phyloP scores from a whole-genome alignment of 2,888 invertebrate genomes.

The Phlogophora meticulosa region DNA sequence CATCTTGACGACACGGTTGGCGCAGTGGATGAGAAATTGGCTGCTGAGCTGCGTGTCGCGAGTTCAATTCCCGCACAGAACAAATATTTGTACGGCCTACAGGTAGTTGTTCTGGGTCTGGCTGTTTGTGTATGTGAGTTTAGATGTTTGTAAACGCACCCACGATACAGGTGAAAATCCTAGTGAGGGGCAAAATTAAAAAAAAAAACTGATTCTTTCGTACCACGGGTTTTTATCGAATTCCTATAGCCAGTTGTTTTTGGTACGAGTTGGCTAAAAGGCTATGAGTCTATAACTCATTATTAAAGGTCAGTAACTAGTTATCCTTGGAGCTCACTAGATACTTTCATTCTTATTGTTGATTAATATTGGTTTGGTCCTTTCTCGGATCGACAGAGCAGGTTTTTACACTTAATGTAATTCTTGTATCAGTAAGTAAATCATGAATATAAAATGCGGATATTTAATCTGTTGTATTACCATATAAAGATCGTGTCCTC shows the following conservation, averaged over 20 bases:
- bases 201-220: too few relatives aligned
- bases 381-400: slow-evolving; percentile 13
- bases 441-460: slow-evolving; percentile 1
- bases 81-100: too few relatives aligned
- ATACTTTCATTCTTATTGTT: slow-evolving; percentile 54
- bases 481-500: slow-evolving; percentile 4
- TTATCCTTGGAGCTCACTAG: slow-evolving; percentile 50
- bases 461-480: slow-evolving; percentile 2
- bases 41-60: too few relatives aligned
- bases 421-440: neutral
- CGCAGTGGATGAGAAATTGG: too few relatives aligned
- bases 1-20: too few relatives aligned
- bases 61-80: too few relatives aligned
- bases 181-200: too few relatives aligned
- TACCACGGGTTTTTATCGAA: slow-evolving; percentile 8
- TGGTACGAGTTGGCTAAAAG: slow-evolving; percentile 6
- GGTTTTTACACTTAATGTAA: neutral
- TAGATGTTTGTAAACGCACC: too few relatives aligned
- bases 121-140: too few relatives aligned
- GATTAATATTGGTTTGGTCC: slow-evolving; percentile 8
- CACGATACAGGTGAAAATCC: too few relatives aligned
- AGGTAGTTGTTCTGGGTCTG: too few relatives aligned
- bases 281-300: slow-evolving; percentile 25
- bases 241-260: neutral
- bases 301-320: slow-evolving; percentile 38